Evolutionary conservation across 2,888 invertebrate genomes (phyloP).

Genomic region (Pegoplata infirma): DNA sequence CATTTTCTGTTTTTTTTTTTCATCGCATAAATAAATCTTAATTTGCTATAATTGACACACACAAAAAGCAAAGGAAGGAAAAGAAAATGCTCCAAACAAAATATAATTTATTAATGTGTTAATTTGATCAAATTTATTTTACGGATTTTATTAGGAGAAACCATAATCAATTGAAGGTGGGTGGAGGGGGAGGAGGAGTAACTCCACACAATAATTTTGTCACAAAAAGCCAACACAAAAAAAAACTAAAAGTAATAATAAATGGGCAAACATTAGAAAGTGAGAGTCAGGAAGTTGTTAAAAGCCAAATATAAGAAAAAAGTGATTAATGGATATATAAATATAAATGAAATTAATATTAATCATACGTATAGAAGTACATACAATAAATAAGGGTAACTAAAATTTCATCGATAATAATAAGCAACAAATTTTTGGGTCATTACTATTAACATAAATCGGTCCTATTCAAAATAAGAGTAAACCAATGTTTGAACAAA

Average conservation of each 20-base stretch:
- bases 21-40: constrained; percentile 24
- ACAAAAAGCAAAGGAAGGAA: background rate
- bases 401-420: background rate
- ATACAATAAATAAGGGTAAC: background rate
- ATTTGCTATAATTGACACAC: constrained; percentile 25
- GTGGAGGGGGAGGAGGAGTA: too few relatives aligned
- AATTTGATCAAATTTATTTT: constrained; percentile 20
- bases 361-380: constrained; percentile 17
- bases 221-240: background rate
- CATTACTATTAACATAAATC: too few relatives aligned
- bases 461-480: too few relatives aligned
- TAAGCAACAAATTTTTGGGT: too few relatives aligned
- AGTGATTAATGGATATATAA: background rate
- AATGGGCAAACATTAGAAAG: background rate
- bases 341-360: constrained; percentile 32
- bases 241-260: background rate
- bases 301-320: background rate
- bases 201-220: background rate
- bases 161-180: too few relatives aligned
- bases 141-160: background rate
- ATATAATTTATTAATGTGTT: constrained; percentile 18
- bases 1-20: background rate
- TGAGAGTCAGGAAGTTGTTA: too few relatives aligned
- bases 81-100: background rate
- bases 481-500: too few relatives aligned